Percentiles rank a stretch among this genome's conserved stretches.
These are phyloP conservation scores for Contarinia nasturtii DNA, from an alignment of 1,140 invertebrate genomes.

Conservation along the genomic window DNA sequence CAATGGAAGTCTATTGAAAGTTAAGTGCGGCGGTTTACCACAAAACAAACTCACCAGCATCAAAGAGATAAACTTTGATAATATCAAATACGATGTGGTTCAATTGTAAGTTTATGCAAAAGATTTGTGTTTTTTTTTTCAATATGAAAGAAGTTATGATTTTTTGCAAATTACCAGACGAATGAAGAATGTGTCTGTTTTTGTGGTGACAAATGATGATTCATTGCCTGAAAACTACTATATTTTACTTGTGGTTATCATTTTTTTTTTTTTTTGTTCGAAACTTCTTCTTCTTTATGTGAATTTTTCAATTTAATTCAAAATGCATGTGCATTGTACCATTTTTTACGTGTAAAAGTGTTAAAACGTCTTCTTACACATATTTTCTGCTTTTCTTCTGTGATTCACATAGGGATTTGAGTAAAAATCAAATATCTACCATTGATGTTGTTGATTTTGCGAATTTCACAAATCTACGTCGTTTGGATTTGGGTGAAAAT, in stretches of 20 bases:
- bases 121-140: no score
- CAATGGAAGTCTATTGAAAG: constrained; percentile 18
- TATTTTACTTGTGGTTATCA: no score
- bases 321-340: no score
- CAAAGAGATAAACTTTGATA: constrained; percentile 25
- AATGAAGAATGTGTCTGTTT: no score
- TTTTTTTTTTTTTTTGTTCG: no score
- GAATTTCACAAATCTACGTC: constrained; percentile 42
- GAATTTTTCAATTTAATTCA: no score
- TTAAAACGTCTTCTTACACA: no score
- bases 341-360: no score
- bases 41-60: constrained; percentile 19
- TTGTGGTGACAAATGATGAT: no score
- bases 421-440: constrained; percentile 52
- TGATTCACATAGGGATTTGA: constrained; percentile 47
- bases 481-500: constrained; percentile 46
- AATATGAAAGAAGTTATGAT: constrained; percentile 17
- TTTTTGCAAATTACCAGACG: constrained; percentile 2
- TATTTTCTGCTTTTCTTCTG: no score
- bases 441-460: constrained; percentile 56
- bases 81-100: constrained; percentile 22
- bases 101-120: constrained; percentile 21
- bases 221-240: no score
- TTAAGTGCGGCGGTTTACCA: constrained; percentile 23
- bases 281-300: no score